phyloP scores from a whole-genome alignment of 2,797 vertebrate genomes.

The Mormyrus hasselquistii region DNA sequence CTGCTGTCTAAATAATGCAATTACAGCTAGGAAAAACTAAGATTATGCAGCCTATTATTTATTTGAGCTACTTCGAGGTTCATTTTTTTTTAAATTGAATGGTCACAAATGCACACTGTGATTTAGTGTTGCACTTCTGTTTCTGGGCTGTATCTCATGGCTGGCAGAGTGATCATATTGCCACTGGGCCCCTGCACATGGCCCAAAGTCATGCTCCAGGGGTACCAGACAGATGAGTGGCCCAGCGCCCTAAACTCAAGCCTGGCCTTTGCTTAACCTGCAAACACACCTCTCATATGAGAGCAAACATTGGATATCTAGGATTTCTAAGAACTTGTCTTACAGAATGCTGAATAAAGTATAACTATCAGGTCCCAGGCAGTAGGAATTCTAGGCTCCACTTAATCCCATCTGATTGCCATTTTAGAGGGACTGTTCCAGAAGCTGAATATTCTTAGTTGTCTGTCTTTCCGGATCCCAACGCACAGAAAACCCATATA shows the following conservation, averaged over 20 bases:
- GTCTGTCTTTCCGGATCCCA: not conserved
- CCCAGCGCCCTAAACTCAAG: not conserved
- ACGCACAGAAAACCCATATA: not conserved
- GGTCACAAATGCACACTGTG: not conserved
- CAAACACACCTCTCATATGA: not conserved
- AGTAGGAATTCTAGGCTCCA: not conserved
- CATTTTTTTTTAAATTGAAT: not conserved
- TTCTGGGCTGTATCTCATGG: not conserved
- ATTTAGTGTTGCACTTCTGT: not conserved
- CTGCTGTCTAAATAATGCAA: not conserved
- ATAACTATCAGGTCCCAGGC: not conserved
- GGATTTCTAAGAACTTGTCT: not conserved
- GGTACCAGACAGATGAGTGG: not conserved
- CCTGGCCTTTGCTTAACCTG: not conserved
- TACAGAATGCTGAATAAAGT: not conserved
- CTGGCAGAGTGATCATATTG: not conserved
- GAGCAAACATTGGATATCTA: not conserved
- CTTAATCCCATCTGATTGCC: not conserved
- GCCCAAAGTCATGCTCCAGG: not conserved
- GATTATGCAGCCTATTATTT: not conserved
- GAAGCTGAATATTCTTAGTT: not conserved
- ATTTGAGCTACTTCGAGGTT: not conserved
- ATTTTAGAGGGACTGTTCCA: not conserved
- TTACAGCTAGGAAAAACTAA: not conserved
- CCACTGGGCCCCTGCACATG: not conserved